Evolutionary conservation across 2,113 vertebrate species (phyloP).

Genomic region (Suricata suricatta): DNA sequence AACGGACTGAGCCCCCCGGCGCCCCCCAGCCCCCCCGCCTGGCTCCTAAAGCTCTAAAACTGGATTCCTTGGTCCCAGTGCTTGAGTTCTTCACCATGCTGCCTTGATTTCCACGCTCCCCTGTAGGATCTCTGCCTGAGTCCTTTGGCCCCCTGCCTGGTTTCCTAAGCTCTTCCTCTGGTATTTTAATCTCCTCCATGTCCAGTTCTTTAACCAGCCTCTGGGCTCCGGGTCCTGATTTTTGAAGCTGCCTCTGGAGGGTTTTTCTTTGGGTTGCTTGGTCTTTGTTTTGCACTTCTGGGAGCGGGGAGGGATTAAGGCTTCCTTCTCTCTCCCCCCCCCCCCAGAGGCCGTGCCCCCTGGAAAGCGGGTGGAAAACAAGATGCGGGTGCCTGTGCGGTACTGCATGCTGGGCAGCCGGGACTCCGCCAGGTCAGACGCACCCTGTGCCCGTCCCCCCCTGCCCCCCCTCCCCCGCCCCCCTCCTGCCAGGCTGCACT

Average conservation of each 20-base stretch:
- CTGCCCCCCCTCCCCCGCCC: background rate
- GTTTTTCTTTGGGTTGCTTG: background rate
- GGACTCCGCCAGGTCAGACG: slow-evolving; percentile 90
- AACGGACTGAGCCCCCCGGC: too few relatives aligned
- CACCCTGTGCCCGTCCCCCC: accelerated
- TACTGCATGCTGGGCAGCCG: slow-evolving; percentile 94
- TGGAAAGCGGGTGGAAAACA: slow-evolving; percentile 85
- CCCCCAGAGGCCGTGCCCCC: slow-evolving; percentile 82
- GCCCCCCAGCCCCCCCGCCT: too few relatives aligned
- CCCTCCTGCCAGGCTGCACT: background rate
- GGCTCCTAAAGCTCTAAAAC: background rate
- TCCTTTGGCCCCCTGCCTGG: background rate
- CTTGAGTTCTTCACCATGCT: background rate
- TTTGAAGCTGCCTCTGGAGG: background rate
- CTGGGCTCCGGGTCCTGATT: background rate
- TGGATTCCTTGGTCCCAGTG: background rate
- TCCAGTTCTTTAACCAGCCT: background rate
- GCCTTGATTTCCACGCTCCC: background rate
- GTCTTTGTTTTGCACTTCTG: background rate
- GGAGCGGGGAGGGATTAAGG: background rate
- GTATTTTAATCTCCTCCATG: background rate
- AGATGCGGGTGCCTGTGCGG: slow-evolving; percentile 89
- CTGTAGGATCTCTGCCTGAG: background rate
- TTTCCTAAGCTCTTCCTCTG: background rate
- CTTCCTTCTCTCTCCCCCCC: background rate